Conservation (phyloP, 2,888 invertebrate species). For the Venusia cambrica region DNA sequence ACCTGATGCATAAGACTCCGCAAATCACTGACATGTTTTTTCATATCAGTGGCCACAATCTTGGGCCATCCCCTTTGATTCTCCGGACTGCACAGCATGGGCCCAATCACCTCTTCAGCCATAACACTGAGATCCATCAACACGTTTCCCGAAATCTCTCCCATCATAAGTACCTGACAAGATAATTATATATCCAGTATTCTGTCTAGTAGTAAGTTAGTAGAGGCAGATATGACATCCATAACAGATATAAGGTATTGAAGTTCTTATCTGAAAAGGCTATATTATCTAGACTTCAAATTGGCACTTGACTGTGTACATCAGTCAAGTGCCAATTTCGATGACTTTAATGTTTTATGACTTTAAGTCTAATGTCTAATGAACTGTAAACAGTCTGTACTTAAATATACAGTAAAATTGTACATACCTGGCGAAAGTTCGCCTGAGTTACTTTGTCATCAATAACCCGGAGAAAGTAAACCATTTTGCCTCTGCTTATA, state of each 20-base stretch:
- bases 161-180: slow-evolving; percentile 80
- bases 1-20: slow-evolving; percentile 87
- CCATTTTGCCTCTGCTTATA: slow-evolving; percentile 83
- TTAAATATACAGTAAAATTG: background rate
- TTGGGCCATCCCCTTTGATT: slow-evolving; percentile 89
- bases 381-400: too few species aligned
- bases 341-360: too few species aligned
- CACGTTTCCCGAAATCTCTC: slow-evolving; percentile 87
- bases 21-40: slow-evolving; percentile 84
- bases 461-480: slow-evolving; percentile 88
- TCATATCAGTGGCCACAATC: slow-evolving; percentile 86
- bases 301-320: too few species aligned
- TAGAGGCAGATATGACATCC: too few species aligned
- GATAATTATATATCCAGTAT: background rate
- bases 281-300: too few species aligned
- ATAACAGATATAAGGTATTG: too few species aligned
- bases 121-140: slow-evolving; percentile 85
- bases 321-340: too few species aligned
- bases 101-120: slow-evolving; percentile 87
- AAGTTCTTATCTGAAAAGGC: too few species aligned
- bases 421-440: slow-evolving; percentile 71
- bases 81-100: slow-evolving; percentile 85
- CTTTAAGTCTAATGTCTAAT: too few species aligned
- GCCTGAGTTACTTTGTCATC: slow-evolving; percentile 82
- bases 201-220: too few species aligned